Base-by-base conservation (phyloP, 2,113 vertebrate genomes). In the Carassius auratus region DNA sequence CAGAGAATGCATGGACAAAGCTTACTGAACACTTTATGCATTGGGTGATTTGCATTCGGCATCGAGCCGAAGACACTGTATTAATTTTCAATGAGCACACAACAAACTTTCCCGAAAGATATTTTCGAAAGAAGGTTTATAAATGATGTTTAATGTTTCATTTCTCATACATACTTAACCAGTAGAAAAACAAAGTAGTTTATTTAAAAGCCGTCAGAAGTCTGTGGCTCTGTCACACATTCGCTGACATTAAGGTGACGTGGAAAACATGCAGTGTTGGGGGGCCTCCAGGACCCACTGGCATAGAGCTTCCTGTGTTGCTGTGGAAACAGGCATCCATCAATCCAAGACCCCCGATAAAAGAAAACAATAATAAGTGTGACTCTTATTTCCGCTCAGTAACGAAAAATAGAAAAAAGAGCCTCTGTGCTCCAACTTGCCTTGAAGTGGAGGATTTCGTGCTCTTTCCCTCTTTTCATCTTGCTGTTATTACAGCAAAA, bases 31-130 rank as follows among this genome's bases (percentile, higher is more conserved):
- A 45, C 45, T 74, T 61, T 83, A 66, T 17, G 74, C 50, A 64
- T 0, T 3, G 26, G 64, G 61, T 74, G 42, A 85, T 87, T 61
- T 66, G 77, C 75, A 85, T 69, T 87, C 33, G 9, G 17, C 23
- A 12, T 59, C 26, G 8, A 7, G 10, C 79, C 50, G 2, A n/a
- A 76, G 85, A 71, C 26, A 64, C 73, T 50, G 79, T 19, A 78
- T 75, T 19, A 30, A 85, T 85, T 87, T 87, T 78, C 64, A n/a
- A 84, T 84, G 81, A 73, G 74, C 57, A 57, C 83, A 75, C n/a
- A 80, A 68, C 23, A 68, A 84, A 78, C 50, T 12, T 75, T 33
- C 26, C 76, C 1, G 48, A 80, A 83, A 84, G 0, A 38, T 36
- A 66, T 68, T 77, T 82, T 21, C 30, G 17, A 36, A 10, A 76